Evolutionary conservation across 2,113 vertebrate genomes (phyloP), one percentile per base, ranked within the genome.

Genomic region (Tupaia tana): DNA sequence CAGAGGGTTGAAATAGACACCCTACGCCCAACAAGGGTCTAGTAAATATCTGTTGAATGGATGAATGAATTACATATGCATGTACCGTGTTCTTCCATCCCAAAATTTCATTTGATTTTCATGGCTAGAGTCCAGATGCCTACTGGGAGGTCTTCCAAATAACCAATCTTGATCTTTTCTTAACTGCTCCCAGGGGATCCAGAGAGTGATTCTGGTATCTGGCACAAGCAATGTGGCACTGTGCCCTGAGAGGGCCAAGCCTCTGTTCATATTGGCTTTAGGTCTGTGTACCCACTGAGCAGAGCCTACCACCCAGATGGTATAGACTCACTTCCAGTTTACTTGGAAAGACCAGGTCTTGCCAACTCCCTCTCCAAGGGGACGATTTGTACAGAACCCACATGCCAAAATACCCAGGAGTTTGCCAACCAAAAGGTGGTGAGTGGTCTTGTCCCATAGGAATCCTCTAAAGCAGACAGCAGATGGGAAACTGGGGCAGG

Each of bases 121-220:
- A 87, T 87, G 93, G 91, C 91, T 27, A 66, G 52, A 93, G 86
- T 81, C 93, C 94, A 97, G 85, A 94, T 95, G 89, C 89, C 86
- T 90, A 61, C 86, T 87, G 96, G 96, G 95, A 94, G 85, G 71
- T 87, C 71, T 97, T 97, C 94, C 97, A 98, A 95, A 79, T 91
- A 43, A 43, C 89, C 94, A 89, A 75, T 95, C 94, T 96, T 97
- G 96, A 95, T 97, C 86, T 94, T 95, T 97, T 87, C 93, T 96
- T 97, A 97, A 97, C 84, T 91, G 71, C 63, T 92, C 93, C 80
- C 54, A 27, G 59, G 89, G 89, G 95, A 91, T 74, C 89, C 61
- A 79, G 70, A 81, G 75, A 96, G 34, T 78, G 89, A 93, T 58
- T 95, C 92, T 95, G 95, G 73, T 87, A n/a, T 94, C 91, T 97